Evolutionary conservation across 2,888 invertebrate genomes (phyloP).

Genomic region (Pilophorus perplexus): DNA sequence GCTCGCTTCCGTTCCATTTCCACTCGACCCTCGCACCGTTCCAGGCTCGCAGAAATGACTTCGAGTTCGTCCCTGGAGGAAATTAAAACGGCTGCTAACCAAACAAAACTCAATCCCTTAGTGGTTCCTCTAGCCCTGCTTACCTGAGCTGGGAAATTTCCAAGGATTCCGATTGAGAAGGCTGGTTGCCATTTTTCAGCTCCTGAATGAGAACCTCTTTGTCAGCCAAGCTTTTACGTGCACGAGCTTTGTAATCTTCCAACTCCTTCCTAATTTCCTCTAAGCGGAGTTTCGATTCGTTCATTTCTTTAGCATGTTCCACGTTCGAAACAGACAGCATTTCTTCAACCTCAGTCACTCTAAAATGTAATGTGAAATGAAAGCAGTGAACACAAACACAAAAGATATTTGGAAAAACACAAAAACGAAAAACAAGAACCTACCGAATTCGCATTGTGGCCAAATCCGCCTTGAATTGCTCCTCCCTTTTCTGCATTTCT

Average conservation of each 20-base stretch:
- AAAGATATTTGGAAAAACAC: background rate
- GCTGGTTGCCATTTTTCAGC: conserved; percentile 51
- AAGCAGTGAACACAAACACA: background rate
- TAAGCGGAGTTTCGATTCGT: conserved; percentile 23
- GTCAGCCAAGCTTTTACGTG: conserved; percentile 70
- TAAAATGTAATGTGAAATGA: background rate
- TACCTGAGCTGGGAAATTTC: conserved; percentile 62
- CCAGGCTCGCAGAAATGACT: conserved; percentile 59
- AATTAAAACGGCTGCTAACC: background rate
- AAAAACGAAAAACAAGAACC: background rate
- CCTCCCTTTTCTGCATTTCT: conserved; percentile 42
- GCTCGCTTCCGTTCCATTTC: conserved; percentile 56
- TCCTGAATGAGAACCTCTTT: conserved; percentile 71
- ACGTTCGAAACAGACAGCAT: conserved; percentile 20
- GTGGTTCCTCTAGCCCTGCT: conserved; percentile 49
- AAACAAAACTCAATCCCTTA: conserved; percentile 42
- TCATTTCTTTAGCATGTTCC: conserved; percentile 39
- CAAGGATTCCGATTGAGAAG: conserved; percentile 53
- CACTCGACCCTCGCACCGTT: conserved; percentile 55
- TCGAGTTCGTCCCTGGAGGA: conserved; percentile 57
- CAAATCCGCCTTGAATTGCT: conserved; percentile 40
- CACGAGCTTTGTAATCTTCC: conserved; percentile 74
- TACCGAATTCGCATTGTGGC: conserved; percentile 40
- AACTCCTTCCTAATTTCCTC: conserved; percentile 58
- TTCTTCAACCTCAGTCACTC: conserved; percentile 37